Evolutionary conservation across 2,113 vertebrate genomes (phyloP).

Genomic region (Smithornis capensis): DNA sequence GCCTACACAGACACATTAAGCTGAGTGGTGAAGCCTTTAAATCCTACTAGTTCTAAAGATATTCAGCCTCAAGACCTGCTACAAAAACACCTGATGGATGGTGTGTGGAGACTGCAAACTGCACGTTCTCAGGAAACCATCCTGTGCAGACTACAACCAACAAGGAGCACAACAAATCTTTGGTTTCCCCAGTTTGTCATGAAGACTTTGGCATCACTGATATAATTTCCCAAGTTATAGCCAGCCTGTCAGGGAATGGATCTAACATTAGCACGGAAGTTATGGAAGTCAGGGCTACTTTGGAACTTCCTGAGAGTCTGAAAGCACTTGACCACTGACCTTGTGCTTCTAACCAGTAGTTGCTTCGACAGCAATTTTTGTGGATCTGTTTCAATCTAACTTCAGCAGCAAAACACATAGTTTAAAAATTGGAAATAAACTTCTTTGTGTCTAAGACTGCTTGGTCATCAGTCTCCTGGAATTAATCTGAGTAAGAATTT

Average conservation of each 20-base stretch:
- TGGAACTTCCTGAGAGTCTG: slow-evolving; percentile 39
- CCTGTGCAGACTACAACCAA: neutral
- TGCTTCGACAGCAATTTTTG: slow-evolving; percentile 51
- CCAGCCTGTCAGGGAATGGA: slow-evolving; percentile 6
- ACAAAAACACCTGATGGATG: slow-evolving; percentile 1
- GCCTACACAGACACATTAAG: neutral
- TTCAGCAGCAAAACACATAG: slow-evolving; percentile 28
- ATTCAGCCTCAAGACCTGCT: neutral
- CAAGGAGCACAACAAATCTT: neutral
- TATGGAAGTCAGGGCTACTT: slow-evolving; percentile 20
- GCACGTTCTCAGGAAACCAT: neutral
- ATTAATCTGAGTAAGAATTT: slow-evolving; percentile 56
- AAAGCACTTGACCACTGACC: slow-evolving; percentile 57
- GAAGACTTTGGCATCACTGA: slow-evolving; percentile 8
- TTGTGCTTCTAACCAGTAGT: slow-evolving; percentile 35
- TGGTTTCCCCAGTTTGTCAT: neutral
- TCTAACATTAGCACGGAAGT: neutral
- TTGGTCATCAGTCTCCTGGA: slow-evolving; percentile 51
- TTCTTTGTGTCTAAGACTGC: slow-evolving; percentile 35
- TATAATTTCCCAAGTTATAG: slow-evolving; percentile 20
- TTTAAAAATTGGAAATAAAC: slow-evolving; percentile 60
- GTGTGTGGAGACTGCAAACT: neutral
- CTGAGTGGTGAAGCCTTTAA: neutral
- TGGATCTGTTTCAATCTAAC: slow-evolving; percentile 61
- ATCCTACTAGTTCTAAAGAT: neutral